Base-by-base conservation (phyloP, 2,888 invertebrate genomes). In the Eupithecia exiguata region DNA sequence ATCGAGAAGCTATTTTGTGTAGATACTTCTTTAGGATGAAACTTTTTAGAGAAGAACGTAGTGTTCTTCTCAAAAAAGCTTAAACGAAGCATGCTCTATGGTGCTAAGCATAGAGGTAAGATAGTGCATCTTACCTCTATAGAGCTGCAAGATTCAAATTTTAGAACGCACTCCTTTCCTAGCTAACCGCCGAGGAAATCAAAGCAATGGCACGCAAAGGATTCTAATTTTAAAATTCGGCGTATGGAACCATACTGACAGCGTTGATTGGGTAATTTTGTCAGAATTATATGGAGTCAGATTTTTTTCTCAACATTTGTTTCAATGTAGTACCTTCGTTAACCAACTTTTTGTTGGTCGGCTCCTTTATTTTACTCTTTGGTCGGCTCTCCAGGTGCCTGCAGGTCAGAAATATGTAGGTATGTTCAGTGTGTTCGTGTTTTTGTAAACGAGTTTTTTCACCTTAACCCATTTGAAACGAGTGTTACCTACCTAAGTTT, bases 1-100 rank as follows among this genome's bases (percentile, higher is more conserved):
- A 70, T 74, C 68, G 25, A n/a, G 62, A 35, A 18, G 62, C 35
- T 18, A 62, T 35, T 62, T 35, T 35, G 16, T 35, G 35, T 62
- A 18, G 9, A 21, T 16, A 62, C 58, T 21, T 58, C 58, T 58
- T 25, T 58, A 14, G 49, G 49, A 49, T 46, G 18, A 46, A n/a
- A 49, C 49, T n/a, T 49, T n/a, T n/a, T n/a, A n/a, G 49, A 18
- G 7, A 49, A 49, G 49, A 46, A 46, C 30, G 30, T 30, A 30
- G 30, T n/a, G n/a, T n/a, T n/a, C n/a, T n/a, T n/a, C 30, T 30
- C 30, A 30, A 30, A 30, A 30, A 3, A 4, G 30, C 30, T 30
- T 30, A 30, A 4, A 30, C 30, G 30, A 30, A 1, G 30, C 30
- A 30, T 30, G 1, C 43, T 43, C 43, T 43, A 16, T 43, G 43